Base-by-base conservation (phyloP, 2,113 vertebrate genomes). In the Labeo catla region DNA sequence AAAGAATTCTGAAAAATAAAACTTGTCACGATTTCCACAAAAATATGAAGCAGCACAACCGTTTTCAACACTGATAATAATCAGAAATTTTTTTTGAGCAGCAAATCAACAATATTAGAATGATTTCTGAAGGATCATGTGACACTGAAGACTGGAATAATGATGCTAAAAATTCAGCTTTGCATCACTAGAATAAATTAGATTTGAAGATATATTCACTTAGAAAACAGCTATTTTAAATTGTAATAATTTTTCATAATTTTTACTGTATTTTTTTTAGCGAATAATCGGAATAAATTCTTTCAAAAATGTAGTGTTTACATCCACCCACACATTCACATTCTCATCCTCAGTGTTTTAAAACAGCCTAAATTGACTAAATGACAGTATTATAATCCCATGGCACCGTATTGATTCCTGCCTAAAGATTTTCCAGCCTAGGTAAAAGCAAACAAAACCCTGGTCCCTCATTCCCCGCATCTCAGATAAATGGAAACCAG, bases 371-470 rank as follows among this genome's bases (percentile, higher is more conserved):
- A n/a, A 83, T 49, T 10, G 13, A 57, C 73, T 86, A 39, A 47
- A 45, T 11, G 6, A 21, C 36, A 61, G 50, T 57, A 39, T 57
- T 78, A 78, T 12, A 39, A 50, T 13, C 39, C 34, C 36, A 7
- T 50, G 43, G 28, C 52, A 7, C 45, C 61, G 50, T 57, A 80
- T 23, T 86, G 84, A 85, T 52, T 66, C 36, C 57, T n/a, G 23
- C 54, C 83, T 70, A 79, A 74, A 80, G 45, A 83, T 66, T 76
- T 82, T 84, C 65, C 59, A 79, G 59, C 49, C 50, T 68, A 12
- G 68, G 49, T 68, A 19, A 81, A 70, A 70, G 34, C 50, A 73
- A 88, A 88, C 76, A 80, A 74, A 84, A 84, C 80, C 45, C 39
- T 52, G 72, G 43, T 47, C 36, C 50, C 49, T 39, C 73, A n/a